Evolutionary conservation across 2,113 vertebrate genomes (phyloP).

Genomic region (Antechinus flavipes): DNA sequence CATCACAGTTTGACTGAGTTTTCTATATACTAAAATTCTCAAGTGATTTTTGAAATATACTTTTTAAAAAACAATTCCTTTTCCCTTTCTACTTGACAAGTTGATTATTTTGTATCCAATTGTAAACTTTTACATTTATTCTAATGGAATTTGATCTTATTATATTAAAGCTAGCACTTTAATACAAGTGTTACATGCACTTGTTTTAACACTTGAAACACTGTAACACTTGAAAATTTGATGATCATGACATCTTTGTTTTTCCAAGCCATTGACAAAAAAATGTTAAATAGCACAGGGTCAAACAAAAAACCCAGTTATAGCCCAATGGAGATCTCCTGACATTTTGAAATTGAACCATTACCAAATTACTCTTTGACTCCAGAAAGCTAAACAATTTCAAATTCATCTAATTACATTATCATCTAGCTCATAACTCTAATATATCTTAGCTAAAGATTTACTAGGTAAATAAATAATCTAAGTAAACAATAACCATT

Average conservation of each 20-base stretch:
- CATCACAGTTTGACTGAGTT: neutral
- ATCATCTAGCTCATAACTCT: neutral
- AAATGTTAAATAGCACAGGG: neutral
- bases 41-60: neutral
- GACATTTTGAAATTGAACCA: neutral
- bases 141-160: neutral
- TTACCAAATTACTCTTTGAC: neutral
- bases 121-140: neutral
- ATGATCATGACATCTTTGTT: neutral
- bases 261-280: neutral
- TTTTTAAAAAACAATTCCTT: neutral
- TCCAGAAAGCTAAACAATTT: neutral
- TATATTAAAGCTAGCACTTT: neutral
- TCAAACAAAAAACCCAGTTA: neutral
- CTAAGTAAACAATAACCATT: neutral
- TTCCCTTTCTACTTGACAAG: neutral
- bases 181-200: too few relatives aligned
- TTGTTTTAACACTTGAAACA: too few relatives aligned
- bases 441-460: neutral
- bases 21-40: neutral
- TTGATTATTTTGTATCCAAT: neutral
- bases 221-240: too few relatives aligned
- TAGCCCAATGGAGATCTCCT: neutral
- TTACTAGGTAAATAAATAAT: neutral
- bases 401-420: neutral